Percentiles rank a stretch among this genome's conserved stretches.
phyloP scores from a whole-genome alignment of 2,797 vertebrate species.

The Antrozous pallidus region DNA sequence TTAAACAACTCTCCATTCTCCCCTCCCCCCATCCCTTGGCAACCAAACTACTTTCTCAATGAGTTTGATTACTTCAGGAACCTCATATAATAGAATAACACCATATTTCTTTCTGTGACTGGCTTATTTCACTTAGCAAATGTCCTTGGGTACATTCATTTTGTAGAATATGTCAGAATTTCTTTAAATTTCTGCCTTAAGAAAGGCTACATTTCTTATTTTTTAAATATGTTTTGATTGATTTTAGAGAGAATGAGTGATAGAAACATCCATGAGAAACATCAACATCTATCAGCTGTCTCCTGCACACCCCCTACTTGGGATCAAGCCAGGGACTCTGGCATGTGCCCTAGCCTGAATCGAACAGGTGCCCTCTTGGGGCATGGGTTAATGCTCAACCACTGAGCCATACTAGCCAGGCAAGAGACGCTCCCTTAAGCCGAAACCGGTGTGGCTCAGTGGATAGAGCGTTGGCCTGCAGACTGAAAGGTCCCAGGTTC shows the following conservation, averaged over 20 bases:
- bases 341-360: background rate
- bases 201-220: background rate
- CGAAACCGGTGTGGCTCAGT: no score
- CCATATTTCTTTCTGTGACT: background rate
- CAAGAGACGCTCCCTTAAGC: no score
- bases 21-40: background rate
- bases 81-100: background rate
- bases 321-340: background rate
- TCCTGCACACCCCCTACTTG: background rate
- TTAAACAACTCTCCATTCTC: background rate
- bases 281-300: background rate
- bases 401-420: background rate
- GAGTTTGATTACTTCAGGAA: background rate
- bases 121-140: slow-evolving; percentile 10
- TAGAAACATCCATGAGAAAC: background rate
- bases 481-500: no score
- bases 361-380: no score
- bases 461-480: no score
- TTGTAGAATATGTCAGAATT: background rate
- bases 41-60: background rate
- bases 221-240: background rate
- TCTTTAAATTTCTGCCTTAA: background rate
- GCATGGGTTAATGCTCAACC: no score
- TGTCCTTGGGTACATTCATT: background rate
- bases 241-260: background rate